Evolutionary conservation across 2,888 invertebrate species (phyloP).

Genomic region (Tetranychus piercei): DNA sequence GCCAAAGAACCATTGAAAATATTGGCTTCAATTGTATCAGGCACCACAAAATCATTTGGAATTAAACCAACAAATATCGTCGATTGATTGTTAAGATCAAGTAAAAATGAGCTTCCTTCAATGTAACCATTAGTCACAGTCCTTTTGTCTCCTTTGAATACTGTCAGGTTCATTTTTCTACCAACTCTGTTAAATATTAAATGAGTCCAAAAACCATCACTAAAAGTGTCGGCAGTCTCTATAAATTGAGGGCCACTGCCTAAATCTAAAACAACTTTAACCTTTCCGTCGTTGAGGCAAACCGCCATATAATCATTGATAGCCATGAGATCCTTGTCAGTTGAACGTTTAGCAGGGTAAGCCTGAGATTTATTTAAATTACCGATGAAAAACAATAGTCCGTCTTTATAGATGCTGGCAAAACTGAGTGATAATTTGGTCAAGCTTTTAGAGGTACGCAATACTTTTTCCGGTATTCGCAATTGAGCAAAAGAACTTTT

Average conservation of each 20-base stretch:
- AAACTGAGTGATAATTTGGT: conserved; percentile 74
- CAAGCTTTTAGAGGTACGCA: conserved; percentile 59
- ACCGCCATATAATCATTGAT: background rate
- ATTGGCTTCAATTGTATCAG: conserved; percentile 34
- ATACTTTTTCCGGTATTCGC: conserved; percentile 59
- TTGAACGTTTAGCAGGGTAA: background rate
- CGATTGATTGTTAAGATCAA: conserved; percentile 70
- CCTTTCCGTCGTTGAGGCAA: background rate
- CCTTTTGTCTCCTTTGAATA: conserved; percentile 37
- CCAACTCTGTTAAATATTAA: conserved; percentile 73
- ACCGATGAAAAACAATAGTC: conserved; percentile 72
- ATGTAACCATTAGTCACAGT: background rate
- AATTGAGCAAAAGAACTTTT: conserved; percentile 65
- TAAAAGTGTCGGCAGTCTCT: conserved; percentile 54
- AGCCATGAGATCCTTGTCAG: background rate
- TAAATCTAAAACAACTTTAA: conserved; percentile 47
- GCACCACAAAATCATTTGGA: conserved; percentile 40
- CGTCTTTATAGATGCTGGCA: conserved; percentile 51
- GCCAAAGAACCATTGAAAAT: conserved; percentile 76
- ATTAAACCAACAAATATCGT: conserved; percentile 78
- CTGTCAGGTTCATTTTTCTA: conserved; percentile 58
- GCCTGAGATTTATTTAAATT: conserved; percentile 41
- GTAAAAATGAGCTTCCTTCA: conserved; percentile 42
- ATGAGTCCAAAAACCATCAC: conserved; percentile 73
- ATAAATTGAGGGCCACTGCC: conserved; percentile 61